Base-by-base conservation (phyloP, 2,888 invertebrate species). In the Coenonympha glycerion region DNA sequence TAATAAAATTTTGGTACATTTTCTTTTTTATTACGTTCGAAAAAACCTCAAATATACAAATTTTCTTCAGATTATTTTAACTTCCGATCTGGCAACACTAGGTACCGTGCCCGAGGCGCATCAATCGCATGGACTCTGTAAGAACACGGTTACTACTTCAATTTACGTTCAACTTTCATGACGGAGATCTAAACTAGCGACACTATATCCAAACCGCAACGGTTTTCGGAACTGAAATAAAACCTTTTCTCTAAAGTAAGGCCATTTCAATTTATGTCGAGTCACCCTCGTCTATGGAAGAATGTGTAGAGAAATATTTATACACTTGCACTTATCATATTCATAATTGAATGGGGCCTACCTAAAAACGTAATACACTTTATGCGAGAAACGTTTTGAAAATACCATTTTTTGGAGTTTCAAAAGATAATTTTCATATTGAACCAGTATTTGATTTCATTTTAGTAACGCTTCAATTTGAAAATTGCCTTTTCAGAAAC, bases 291-390 rank as follows among this genome's bases (percentile, higher is more conserved):
- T 64, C 69, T 74, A 72, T 73, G 76, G 76, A 76, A 79, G 70
- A 71, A 73, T 71, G 76, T 79, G 78, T 76, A 76, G 73, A 71
- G 73, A 73, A 70, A 75, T 77, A 82, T 76, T 84, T 60, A 79
- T 84, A 84, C 84, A 85, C 68, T 84, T 83, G 81, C 73, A 76
- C 86, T 86, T 87, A 86, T n/a, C 66, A 71, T 66, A 70, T 66
- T 73, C 73, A 81, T 75, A 81, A 84, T 83, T 84, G 82, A 80
- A 84, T 84, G 75, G 71, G 76, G 71, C 84, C 85, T 86, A 86
- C 79, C 86, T 87, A 86, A 75, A 37, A 75, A 53, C 50, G 51
- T 47, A 54, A 53, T 41, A 73, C 66, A 65, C 58, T 71, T 71
- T 71, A 71, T 9, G 31, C 31, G 30, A 19, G 42, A 42, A 2